Conservation (phyloP, 2,113 vertebrate species). For the Lamprologus callipterus region DNA sequence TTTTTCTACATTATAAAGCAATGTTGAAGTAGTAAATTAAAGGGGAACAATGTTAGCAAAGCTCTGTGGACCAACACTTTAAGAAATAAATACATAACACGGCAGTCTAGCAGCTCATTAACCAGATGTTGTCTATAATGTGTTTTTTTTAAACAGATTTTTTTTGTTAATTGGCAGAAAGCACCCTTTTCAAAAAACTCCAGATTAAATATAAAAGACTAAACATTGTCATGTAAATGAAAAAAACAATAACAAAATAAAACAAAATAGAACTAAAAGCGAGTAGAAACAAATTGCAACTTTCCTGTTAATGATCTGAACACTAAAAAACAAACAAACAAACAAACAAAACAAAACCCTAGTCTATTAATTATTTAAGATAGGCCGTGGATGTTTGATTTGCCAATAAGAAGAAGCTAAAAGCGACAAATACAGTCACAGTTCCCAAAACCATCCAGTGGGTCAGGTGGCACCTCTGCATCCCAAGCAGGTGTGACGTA, state of each 20-base stretch:
- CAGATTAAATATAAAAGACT: not conserved
- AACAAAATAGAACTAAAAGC: not conserved
- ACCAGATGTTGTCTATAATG: not conserved
- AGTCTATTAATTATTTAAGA: not conserved
- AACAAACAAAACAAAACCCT: not conserved
- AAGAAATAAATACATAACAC: not conserved
- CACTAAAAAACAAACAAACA: not conserved
- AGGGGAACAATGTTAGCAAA: not conserved
- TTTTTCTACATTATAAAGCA: not conserved
- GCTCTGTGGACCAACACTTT: not conserved
- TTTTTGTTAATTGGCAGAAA: not conserved
- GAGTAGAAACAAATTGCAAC: not conserved
- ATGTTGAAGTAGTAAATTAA: not conserved
- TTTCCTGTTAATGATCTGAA: not conserved
- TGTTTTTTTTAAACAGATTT: accelerated
- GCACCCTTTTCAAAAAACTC: accelerated
- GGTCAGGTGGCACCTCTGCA: not conserved
- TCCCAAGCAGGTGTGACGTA: not conserved
- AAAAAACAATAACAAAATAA: not conserved
- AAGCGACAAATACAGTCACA: not conserved
- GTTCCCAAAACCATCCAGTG: not conserved
- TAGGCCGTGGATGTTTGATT: not conserved
- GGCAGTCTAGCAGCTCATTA: not conserved
- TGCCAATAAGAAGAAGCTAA: not conserved
- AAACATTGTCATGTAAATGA: not conserved